Percentiles rank a stretch among this genome's conserved stretches.
These are phyloP conservation scores for Poeciliopsis retropinna DNA, from an alignment of 2,113 vertebrate genomes.

Conservation along the genomic window DNA sequence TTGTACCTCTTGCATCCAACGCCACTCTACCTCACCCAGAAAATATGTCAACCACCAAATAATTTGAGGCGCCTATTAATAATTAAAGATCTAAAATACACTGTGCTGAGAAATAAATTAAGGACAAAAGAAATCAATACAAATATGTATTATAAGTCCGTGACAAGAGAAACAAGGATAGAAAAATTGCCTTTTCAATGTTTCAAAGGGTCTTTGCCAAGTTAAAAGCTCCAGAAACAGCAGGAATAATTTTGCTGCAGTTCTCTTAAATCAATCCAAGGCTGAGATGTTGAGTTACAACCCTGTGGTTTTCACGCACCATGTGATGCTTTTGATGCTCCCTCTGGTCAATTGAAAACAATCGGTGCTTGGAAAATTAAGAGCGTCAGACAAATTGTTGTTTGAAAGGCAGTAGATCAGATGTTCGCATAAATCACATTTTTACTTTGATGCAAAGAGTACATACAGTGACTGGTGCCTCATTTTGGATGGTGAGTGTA, in stretches of 20 bases:
- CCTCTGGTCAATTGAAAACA: slow-evolving; percentile 43
- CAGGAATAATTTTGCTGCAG: slow-evolving; percentile 27
- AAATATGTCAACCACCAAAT: slow-evolving; percentile 5
- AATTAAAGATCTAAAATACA: neutral
- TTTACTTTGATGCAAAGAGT: slow-evolving; percentile 15
- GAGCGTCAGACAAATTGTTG: slow-evolving; percentile 33
- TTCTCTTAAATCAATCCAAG: slow-evolving; percentile 41
- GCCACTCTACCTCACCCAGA: neutral
- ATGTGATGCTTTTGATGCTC: slow-evolving; percentile 46
- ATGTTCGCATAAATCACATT: slow-evolving; percentile 27
- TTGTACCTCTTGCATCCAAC: neutral
- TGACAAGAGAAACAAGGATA: neutral
- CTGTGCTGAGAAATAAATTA: neutral
- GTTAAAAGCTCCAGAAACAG: slow-evolving; percentile 20
- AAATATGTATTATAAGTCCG: neutral
- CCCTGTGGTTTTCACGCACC: slow-evolving; percentile 35
- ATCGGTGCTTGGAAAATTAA: slow-evolving; percentile 26
- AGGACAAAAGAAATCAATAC: too few species aligned
- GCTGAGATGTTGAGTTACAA: slow-evolving; percentile 22
- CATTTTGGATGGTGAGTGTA: neutral
- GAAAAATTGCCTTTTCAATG: neutral
- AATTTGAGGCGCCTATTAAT: neutral
- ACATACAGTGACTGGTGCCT: slow-evolving; percentile 14
- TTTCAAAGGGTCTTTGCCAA: slow-evolving; percentile 24
- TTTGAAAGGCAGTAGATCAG: slow-evolving; percentile 38